Evolutionary conservation across 1,140 invertebrate species (phyloP), one percentile per base, ranked within the genome.

Genomic region (Hetaerina americana): DNA sequence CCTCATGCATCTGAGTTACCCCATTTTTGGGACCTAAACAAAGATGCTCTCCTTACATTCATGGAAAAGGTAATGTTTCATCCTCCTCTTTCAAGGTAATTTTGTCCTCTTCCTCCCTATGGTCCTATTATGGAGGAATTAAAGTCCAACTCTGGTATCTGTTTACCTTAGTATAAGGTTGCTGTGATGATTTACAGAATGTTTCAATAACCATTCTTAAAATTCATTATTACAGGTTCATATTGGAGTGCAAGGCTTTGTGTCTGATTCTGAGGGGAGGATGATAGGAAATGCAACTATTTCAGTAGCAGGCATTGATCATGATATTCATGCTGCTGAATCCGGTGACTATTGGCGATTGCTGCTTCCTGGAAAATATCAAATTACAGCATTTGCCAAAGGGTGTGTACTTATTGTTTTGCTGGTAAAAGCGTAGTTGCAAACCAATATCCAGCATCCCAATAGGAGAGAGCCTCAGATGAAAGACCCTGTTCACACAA

Each of bases 311-410:
- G 90, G 88, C 0, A 88, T 90, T 70, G 81, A 87, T 28, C 94
- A 96, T 77, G 79, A 82, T 22, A 86, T 94, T 0, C 86, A 82
- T 18, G 85, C 91, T 0, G 87, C 89, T 0, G 76, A 78, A 24
- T 82, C 86, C 73, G 97, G 97, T 0, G 97, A 99, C 82, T 99
- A 94, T 81, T 99, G 93, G 92, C 84, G 96, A 74, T 80, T 99
- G 25, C 80, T 99, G 0, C 77, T 88, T 8, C 96, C 97, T 0
- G 97, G 97, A 12, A 86, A 81, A 24, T 98, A 99, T 78, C 90
- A 89, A 74, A 80, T 99, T 26, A 94, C 89, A 5, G 90, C 88
- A 0, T 83, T 83, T 70, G 90, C 88, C 25, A 77, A 82, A 57
- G 90, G 89, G 83, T 89, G 76, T 77, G 78, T 49, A 66, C 40